Conservation (phyloP, 2,797 vertebrate species). For the Leptatherina wallacei region DNA sequence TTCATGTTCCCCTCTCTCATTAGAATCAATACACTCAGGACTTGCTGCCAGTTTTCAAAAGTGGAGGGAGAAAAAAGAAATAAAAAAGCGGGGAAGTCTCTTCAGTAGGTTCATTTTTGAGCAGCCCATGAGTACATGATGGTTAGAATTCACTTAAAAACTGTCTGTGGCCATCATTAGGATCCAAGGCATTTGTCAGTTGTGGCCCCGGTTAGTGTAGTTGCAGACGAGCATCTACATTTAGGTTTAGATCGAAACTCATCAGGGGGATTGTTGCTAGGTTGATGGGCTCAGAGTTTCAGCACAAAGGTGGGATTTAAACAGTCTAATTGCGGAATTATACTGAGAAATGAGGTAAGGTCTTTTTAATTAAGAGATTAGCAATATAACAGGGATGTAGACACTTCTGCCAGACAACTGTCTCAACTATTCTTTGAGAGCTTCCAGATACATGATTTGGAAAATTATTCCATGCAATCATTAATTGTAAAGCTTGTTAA, state of each 20-base stretch:
- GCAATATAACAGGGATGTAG: background rate
- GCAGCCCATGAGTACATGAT: background rate
- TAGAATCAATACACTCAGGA: too few relatives aligned
- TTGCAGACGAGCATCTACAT: background rate
- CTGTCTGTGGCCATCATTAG: background rate
- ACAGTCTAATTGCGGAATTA: background rate
- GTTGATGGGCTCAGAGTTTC: background rate
- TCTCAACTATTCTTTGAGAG: background rate
- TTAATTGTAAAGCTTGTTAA: too few relatives aligned
- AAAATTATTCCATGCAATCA: too few relatives aligned
- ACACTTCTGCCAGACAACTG: background rate
- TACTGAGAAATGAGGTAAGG: background rate
- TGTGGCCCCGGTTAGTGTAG: background rate
- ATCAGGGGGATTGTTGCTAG: background rate
- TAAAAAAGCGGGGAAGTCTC: too few relatives aligned
- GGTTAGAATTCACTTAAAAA: background rate
- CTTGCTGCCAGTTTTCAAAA: too few relatives aligned
- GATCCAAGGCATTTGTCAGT: background rate
- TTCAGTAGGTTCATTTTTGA: background rate
- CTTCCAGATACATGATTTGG: too few relatives aligned
- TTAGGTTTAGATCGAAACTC: background rate
- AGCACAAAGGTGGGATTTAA: background rate
- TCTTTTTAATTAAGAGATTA: slow-evolving; percentile 1
- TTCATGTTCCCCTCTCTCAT: too few relatives aligned
- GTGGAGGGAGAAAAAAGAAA: too few relatives aligned